Percentiles rank a stretch among this genome's conserved stretches.
Conservation (phyloP, 2,888 invertebrate genomes). For the Halictus ligatus region DNA sequence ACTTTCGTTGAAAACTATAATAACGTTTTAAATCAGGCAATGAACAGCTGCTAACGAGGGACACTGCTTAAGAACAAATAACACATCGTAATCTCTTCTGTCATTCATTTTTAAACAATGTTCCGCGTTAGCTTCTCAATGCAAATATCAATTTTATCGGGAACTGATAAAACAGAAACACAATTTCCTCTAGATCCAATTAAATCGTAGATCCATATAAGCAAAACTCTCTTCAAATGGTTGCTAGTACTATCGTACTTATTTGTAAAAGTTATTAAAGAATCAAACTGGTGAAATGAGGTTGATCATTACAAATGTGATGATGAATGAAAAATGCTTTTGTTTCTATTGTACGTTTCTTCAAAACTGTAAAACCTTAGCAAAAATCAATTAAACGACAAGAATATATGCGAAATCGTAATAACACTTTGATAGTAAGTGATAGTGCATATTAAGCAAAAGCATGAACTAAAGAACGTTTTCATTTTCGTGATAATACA, state of each 20-base stretch:
- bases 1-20: background rate
- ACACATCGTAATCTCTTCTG: background rate
- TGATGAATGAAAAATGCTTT: too few relatives aligned
- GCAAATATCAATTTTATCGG: background rate
- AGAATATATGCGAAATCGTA: background rate
- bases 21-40: background rate
- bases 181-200: background rate
- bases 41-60: too few relatives aligned
- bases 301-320: background rate
- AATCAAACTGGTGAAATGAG: background rate
- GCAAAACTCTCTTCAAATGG: background rate
- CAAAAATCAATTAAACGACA: background rate
- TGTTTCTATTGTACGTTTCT: background rate
- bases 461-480: background rate
- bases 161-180: background rate
- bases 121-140: background rate
- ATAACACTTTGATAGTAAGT: background rate
- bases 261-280: background rate
- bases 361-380: background rate
- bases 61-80: too few relatives aligned
- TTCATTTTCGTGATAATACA: background rate
- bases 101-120: background rate
- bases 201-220: background rate
- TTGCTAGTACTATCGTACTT: background rate
- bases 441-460: background rate